Conservation (phyloP, 2,888 invertebrate genomes). For the Synanthedon tipuliformis region DNA sequence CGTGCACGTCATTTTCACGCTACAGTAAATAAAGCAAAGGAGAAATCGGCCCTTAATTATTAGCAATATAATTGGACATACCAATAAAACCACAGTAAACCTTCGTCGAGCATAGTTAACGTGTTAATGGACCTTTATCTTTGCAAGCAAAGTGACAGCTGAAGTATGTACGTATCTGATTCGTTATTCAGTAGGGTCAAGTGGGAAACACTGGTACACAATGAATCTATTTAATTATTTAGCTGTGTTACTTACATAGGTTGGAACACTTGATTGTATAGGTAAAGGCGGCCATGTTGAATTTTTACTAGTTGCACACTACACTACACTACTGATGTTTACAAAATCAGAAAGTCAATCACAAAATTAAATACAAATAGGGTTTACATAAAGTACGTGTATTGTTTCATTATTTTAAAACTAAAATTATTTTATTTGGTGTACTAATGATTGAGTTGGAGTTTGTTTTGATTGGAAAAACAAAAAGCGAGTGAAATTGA, state of each 20-base stretch:
- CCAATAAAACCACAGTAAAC: background rate
- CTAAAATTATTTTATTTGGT: no score
- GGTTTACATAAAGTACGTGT: no score
- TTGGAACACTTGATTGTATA: background rate
- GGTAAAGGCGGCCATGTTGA: background rate
- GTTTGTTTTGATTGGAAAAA: no score
- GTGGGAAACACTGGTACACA: slow-evolving; percentile 1
- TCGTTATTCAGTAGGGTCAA: slow-evolving; percentile 9
- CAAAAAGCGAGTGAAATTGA: no score
- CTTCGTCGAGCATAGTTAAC: background rate
- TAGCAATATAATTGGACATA: background rate
- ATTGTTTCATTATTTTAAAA: no score
- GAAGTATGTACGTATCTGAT: slow-evolving; percentile 7
- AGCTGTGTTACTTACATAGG: slow-evolving; percentile 1
- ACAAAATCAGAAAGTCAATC: no score
- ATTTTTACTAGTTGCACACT: background rate
- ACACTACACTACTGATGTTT: no score
- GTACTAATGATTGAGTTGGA: no score
- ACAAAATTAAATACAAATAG: no score
- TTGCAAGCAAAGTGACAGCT: slow-evolving; percentile 5
- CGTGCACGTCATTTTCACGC: no score
- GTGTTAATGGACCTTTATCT: slow-evolving; percentile 6
- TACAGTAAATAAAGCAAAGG: no score
- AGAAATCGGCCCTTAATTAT: background rate
- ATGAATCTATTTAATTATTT: slow-evolving; percentile 5